phyloP scores from a whole-genome alignment of 2,888 invertebrate species.

The Drosophila peninsularis region DNA sequence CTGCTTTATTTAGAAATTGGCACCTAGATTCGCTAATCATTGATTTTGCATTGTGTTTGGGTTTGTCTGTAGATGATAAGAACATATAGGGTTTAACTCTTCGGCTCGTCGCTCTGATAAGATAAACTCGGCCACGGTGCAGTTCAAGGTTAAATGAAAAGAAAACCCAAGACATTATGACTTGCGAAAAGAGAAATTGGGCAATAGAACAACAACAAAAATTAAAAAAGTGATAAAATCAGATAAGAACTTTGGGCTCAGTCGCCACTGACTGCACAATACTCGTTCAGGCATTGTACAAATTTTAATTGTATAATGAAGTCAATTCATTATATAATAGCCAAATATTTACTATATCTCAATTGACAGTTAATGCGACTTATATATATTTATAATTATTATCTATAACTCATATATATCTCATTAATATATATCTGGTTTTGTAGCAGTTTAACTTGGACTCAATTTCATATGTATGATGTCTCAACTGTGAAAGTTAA shows the following conservation, averaged over 20 bases:
- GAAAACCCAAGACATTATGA: slow-evolving; percentile 31
- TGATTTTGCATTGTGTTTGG: slow-evolving; percentile 58
- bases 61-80: slow-evolving; percentile 56
- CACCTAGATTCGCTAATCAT: slow-evolving; percentile 41
- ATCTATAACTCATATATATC: neutral
- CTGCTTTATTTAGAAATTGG: slow-evolving; percentile 19
- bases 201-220: slow-evolving; percentile 31
- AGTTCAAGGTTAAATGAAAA: slow-evolving; percentile 66
- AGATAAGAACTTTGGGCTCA: neutral
- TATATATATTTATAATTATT: neutral
- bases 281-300: neutral
- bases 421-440: neutral
- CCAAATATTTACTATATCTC: neutral
- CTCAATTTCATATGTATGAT: no score
- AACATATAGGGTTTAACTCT: slow-evolving; percentile 19
- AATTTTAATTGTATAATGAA: neutral
- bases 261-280: neutral
- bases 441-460: no score
- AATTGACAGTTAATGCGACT: neutral
- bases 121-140: slow-evolving; percentile 61
- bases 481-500: neutral
- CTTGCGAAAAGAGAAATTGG: slow-evolving; percentile 44
- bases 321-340: neutral
- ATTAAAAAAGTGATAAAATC: neutral
- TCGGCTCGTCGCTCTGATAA: slow-evolving; percentile 43